phyloP scores from a whole-genome alignment of 2,797 vertebrate genomes.

The Alectoris magna region DNA sequence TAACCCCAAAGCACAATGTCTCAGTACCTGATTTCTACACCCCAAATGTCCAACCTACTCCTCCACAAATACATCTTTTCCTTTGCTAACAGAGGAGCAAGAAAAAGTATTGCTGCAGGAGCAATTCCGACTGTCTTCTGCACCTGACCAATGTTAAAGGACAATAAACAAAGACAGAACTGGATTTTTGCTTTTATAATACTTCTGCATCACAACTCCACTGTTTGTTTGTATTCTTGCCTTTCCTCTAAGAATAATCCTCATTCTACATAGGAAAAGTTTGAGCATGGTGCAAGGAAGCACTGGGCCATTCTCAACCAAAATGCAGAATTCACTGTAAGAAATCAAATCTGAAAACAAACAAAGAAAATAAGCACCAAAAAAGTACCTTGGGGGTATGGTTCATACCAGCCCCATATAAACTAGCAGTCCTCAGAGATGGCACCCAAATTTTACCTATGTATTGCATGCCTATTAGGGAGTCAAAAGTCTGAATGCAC shows the following conservation, averaged over 20 bases:
- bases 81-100: background rate
- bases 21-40: accelerated
- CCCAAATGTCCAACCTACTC: accelerated
- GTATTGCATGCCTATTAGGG: accelerated
- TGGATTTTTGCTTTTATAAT: background rate
- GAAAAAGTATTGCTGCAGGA: background rate
- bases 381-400: background rate
- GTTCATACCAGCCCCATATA: background rate
- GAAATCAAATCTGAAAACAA: background rate
- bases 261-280: background rate
- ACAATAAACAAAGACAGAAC: background rate
- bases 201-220: background rate
- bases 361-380: background rate
- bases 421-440: background rate
- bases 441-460: background rate
- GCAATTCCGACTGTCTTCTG: background rate
- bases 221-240: background rate
- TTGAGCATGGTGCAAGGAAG: background rate
- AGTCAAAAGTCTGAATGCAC: background rate
- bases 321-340: background rate
- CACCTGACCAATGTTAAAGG: background rate
- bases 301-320: background rate
- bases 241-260: background rate
- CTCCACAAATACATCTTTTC: background rate
- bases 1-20: background rate